Evolutionary conservation across 1,140 invertebrate species (phyloP).

Genomic region (Pseudomyrmex dendroicus): DNA sequence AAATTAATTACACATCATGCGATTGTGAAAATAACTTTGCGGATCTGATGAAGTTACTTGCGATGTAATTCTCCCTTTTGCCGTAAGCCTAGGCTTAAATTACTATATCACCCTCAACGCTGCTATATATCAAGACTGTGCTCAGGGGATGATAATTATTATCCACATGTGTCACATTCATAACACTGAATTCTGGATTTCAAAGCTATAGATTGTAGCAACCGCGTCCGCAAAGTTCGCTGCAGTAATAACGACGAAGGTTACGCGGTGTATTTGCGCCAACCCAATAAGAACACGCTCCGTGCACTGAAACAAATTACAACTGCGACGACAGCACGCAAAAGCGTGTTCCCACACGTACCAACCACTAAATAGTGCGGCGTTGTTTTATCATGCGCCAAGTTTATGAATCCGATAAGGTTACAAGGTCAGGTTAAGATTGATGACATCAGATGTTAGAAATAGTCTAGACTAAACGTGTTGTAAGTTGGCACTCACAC

Average conservation of each 20-base stretch:
- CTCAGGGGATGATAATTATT: constrained; percentile 20
- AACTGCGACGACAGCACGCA: neutral
- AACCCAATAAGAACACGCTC: constrained; percentile 46
- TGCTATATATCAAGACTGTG: neutral
- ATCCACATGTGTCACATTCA: neutral
- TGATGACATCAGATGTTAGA: neutral
- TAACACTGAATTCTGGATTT: constrained; percentile 10
- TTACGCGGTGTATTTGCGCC: constrained; percentile 62
- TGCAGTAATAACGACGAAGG: constrained; percentile 21
- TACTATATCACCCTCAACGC: neutral
- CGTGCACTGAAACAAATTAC: constrained; percentile 11
- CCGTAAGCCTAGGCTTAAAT: neutral
- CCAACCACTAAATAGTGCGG: neutral
- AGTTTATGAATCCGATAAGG: neutral
- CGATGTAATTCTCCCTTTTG: neutral
- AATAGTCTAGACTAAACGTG: constrained; percentile 28
- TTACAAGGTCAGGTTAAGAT: constrained; percentile 4
- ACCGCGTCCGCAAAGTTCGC: constrained; percentile 20
- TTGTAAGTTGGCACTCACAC: neutral
- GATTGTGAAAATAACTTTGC: neutral
- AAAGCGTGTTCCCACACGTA: constrained; percentile 2
- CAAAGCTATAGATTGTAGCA: constrained; percentile 17
- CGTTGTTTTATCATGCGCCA: constrained; percentile 9
- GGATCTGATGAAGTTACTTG: neutral
- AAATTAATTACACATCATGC: neutral